These are phyloP conservation scores for Aplocera efformata DNA, from an alignment of 2,888 invertebrate genomes.

Conservation along the genomic window DNA sequence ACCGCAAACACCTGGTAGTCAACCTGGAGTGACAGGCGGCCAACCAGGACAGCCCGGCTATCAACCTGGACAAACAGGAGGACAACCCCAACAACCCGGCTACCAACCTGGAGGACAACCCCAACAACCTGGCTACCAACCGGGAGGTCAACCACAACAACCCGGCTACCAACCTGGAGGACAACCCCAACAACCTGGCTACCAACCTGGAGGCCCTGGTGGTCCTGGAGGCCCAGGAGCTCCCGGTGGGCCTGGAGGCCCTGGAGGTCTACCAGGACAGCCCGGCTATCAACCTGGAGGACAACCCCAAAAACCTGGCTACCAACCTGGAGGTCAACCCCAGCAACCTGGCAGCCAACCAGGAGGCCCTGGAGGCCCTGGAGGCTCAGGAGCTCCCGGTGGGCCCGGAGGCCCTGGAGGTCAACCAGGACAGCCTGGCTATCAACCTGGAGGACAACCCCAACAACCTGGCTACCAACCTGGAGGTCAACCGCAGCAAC, in stretches of 20 bases:
- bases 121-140: not conserved
- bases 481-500: no score
- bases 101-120: no score
- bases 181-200: conserved; percentile 19
- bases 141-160: conserved; percentile 26
- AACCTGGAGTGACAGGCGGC: no score
- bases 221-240: no score
- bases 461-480: no score
- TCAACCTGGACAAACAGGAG: no score
- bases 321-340: conserved; percentile 25
- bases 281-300: conserved; percentile 24
- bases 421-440: conserved; percentile 26
- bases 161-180: conserved; percentile 37
- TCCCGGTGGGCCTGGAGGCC: conserved; percentile 8
- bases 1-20: no score
- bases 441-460: no score
- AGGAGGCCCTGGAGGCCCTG: conserved; percentile 18
- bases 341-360: conserved; percentile 25
- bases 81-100: no score
- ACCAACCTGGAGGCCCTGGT: not conserved
- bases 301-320: conserved; percentile 4
- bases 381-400: conserved; percentile 19
- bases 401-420: conserved; percentile 18
- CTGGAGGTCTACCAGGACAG: conserved; percentile 15
- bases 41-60: no score